phyloP scores from a whole-genome alignment of 2,888 invertebrate genomes.

The Meghimatium bilineatum region DNA sequence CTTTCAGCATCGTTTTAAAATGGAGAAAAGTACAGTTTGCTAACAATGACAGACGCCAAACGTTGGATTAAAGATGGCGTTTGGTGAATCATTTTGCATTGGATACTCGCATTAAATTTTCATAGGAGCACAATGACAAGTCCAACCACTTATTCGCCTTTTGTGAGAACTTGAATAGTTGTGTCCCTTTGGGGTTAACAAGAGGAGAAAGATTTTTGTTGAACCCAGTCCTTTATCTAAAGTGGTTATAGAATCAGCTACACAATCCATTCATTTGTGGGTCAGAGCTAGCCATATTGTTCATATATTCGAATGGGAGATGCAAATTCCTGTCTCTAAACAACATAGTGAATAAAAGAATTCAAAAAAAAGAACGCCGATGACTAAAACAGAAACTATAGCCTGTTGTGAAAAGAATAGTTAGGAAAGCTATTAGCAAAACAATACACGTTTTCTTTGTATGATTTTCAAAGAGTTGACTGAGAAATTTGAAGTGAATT shows the following conservation, averaged over 20 bases:
- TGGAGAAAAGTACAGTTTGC: background rate
- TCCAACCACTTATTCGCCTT: background rate
- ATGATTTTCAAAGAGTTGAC: background rate
- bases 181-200: conserved; percentile 14
- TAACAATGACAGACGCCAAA: background rate
- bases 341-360: background rate
- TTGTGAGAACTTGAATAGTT: background rate
- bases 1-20: conserved; percentile 30
- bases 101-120: conserved; percentile 34
- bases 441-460: background rate
- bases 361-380: background rate
- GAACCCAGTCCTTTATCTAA: background rate
- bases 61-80: background rate
- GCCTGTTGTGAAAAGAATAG: background rate
- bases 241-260: background rate
- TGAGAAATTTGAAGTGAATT: background rate
- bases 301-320: background rate
- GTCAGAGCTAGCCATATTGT: background rate
- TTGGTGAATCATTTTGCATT: conserved; percentile 26
- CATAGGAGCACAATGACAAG: background rate
- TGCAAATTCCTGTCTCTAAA: background rate
- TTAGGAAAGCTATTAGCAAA: background rate
- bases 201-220: background rate
- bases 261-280: background rate
- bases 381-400: background rate